Base-by-base conservation (phyloP, 2,797 vertebrate genomes). In the Morelia viridis region DNA sequence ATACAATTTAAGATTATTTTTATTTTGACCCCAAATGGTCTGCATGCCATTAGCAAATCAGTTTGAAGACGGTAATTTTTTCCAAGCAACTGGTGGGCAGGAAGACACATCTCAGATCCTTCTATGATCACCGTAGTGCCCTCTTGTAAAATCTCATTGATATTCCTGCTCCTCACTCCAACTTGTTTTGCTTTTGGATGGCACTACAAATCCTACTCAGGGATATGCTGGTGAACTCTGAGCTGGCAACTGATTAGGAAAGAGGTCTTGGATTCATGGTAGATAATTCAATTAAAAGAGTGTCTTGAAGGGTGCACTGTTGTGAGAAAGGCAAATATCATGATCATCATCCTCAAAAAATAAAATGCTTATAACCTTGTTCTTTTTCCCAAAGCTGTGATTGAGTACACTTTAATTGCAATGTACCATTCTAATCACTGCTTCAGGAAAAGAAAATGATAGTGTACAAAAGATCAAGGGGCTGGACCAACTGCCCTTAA, bases 1-100 rank as follows among this genome's bases (percentile, higher is more conserved):
- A 68, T 41, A 6, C 90, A 5, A 57, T 85, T 57, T 89, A 92
- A 8, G 0, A 64, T 10, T 86, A 83, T 88, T 94, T 71, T 71
- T 56, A n/a, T 2, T 57, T 57, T 35, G 4, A 19, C 10, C 41
- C 9, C 53, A 56, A 89, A 71, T 76, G 19, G 17, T 76, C 7
- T 35, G 58, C 68, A 22, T 41, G 31, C 7, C 2, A 0, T 17
- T 76, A 76, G 68, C 7, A 17, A 76, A 76, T 76, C 17, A 76
- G 31, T 76, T 76, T 17, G 31, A 76, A 22, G 31, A 41, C 15
- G 68, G 19, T 41, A 17, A 19, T 76, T 76, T 17, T 9, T 22
- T 3, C 58, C 7, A 41, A 76, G n/a, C 3, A 64, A 24, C 17
- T 28, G 61, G 12, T 61, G 35, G 35, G 17, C 35, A 76, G 22